Evolutionary conservation across 2,888 invertebrate species (phyloP), one percentile per base, ranked within the genome.

Genomic region (Lamproptera curius): DNA sequence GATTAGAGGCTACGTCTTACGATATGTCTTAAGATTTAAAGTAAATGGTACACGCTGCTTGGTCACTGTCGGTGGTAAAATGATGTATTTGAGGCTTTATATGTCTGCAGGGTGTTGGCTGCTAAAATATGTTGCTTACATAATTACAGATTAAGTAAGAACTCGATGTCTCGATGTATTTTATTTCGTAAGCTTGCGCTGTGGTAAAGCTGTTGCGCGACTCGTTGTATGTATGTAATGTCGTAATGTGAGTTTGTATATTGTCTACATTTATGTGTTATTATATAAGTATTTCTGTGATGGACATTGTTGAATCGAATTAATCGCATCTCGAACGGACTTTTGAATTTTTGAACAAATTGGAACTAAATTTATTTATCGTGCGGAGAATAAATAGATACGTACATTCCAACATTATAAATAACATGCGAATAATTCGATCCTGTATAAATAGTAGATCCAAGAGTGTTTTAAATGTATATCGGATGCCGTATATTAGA

Each of bases 21-120:
- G 6, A 14, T 16, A 31, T 31, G 16, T 41, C 16, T 41, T 15
- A 31, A 16, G 31, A n/a, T n/a, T 9, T 28, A 28, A 2, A 28
- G 28, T 28, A 28, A 10, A 10, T 16, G 38, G 42, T 42, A 62
- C 51, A 79, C 80, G 80, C 84, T 85, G 83, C 75, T 78, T 81
- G 85, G 80, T 84, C 74, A 70, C 62, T 57, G 64, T 70, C 67
- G 70, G 61, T 39, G 48, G 43, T 48, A 62, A 63, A 64, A 67
- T 66, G 41, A 47, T 62, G 58, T 58, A 54, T 52, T 46, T 46
- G 65, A 76, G 78, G 85, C 85, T 85, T 86, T 84, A 68, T 76
- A 84, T 86, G 86, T 86, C 75, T 85, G 86, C 86, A 84, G 85
- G 80, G 86, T 86, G 86, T 86, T 86, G 86, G 86, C 84, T 85